Base-by-base conservation (phyloP, 2,113 vertebrate species). In the Megaceryle maxima region DNA sequence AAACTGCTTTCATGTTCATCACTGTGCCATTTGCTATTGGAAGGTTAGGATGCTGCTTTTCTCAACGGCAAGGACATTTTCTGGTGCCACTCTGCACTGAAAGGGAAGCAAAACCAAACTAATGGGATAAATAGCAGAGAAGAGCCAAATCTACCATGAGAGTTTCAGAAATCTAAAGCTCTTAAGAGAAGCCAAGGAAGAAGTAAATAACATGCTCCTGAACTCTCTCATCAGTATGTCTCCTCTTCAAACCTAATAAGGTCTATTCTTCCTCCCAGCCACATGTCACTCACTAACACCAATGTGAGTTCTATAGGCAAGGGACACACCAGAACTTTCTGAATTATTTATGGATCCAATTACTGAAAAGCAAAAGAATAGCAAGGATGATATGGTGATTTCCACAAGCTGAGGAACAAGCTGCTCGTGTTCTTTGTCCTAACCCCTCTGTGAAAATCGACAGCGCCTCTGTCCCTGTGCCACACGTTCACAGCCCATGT, bases 401-500 rank as follows among this genome's bases (percentile, higher is more conserved):
- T 69, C 70, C 44, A 35, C 0, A 8, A 31, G 77, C 60, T 24
- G 56, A 35, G 46, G 64, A 83, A 2, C 25, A 64, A 50, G 51
- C 51, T 46, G 53, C 43, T 46, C 29, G 0, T 0, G 0, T 3
- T 56, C 22, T 20, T 55, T 9, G 2, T 39, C 46, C 1, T 1
- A 1, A 68, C 17, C 60, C 0, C 11, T 2, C 8, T 2, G 31
- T 6, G 33, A 13, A 35, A 57, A 31, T 3, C 69, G 46, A 60
- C 31, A 76, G 15, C n/a, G 7, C 6, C 41, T 19, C 3, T 0
- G 22, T 9, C 29, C 25, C 22, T 1, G 5, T 15, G 43, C 24
- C 24, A 2, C 5, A 4, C 0, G 0, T 8, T 21, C 22, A 5
- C 55, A 16, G 9, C 7, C 1, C 0, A 0, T 19, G 39, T 50